Percentiles rank a stretch among this genome's conserved stretches.
These are phyloP conservation scores for Galeruca laticollis DNA, from an alignment of 2,888 invertebrate species.

Conservation along the genomic window DNA sequence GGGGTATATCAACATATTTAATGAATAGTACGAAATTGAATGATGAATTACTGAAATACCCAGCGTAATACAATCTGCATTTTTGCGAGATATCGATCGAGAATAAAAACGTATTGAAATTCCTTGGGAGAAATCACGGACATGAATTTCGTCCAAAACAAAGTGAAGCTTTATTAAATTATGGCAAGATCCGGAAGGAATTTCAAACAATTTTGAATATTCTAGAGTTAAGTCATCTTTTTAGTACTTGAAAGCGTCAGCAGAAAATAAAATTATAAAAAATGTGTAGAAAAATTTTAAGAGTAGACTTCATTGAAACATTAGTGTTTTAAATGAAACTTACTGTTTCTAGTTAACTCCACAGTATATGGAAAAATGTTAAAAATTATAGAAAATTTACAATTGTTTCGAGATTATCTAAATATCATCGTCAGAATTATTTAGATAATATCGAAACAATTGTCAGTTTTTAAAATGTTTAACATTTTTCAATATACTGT, in stretches of 20 bases:
- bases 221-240: background rate
- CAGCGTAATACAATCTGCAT: constrained; percentile 6
- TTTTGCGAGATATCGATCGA: constrained; percentile 27
- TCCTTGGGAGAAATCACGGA: constrained; percentile 15
- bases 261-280: background rate
- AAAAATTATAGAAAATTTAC: too few relatives aligned
- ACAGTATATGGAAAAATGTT: too few relatives aligned
- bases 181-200: background rate
- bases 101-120: constrained; percentile 22
- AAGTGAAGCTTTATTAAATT: background rate
- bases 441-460: too few relatives aligned
- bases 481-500: too few relatives aligned
- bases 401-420: too few relatives aligned
- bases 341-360: too few relatives aligned
- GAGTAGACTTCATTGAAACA: too few relatives aligned
- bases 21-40: background rate
- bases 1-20: constrained; percentile 4
- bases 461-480: too few relatives aligned
- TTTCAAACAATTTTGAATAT: background rate
- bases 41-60: background rate
- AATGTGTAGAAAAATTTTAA: background rate
- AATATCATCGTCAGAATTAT: too few relatives aligned
- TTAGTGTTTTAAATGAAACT: too few relatives aligned
- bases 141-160: constrained; percentile 5
- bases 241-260: background rate